Evolutionary conservation across 2,797 vertebrate genomes (phyloP).

Genomic region (Cuculus canorus): DNA sequence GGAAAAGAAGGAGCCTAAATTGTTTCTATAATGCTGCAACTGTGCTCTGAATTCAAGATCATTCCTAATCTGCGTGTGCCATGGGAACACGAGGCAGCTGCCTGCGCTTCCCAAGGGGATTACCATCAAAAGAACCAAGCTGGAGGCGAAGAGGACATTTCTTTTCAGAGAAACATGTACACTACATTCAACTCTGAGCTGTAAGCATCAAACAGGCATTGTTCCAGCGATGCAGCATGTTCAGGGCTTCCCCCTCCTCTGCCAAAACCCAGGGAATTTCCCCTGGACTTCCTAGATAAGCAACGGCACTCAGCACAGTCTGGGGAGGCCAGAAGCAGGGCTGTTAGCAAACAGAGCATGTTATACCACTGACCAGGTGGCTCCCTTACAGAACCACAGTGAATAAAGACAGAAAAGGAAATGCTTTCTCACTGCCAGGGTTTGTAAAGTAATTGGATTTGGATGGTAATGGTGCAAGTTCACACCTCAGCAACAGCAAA

Average conservation of each 20-base stretch:
- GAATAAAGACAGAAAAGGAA: neutral
- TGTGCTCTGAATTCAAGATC: constrained; percentile 33
- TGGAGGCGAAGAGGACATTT: constrained; percentile 12
- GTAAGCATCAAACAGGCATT: neutral
- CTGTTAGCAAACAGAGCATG: neutral
- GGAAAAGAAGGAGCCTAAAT: constrained; percentile 20
- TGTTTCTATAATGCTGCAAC: constrained; percentile 28
- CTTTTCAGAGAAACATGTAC: neutral
- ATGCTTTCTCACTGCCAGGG: neutral
- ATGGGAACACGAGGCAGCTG: constrained; percentile 41
- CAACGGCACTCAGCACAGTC: neutral
- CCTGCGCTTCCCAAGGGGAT: constrained; percentile 27
- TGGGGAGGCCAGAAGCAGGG: neutral
- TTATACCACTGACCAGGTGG: neutral
- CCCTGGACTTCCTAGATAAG: neutral
- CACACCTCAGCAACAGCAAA: constrained; percentile 52
- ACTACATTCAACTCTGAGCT: neutral
- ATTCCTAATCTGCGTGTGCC: neutral
- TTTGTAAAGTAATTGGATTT: constrained; percentile 33
- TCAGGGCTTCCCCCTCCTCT: neutral
- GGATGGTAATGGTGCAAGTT: neutral
- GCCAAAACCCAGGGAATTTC: neutral
- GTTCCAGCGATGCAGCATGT: neutral
- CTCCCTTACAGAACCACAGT: neutral
- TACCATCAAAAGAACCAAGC: constrained; percentile 36